Evolutionary conservation across 1,140 invertebrate genomes (phyloP).

Genomic region (Tigriopus japonicus): DNA sequence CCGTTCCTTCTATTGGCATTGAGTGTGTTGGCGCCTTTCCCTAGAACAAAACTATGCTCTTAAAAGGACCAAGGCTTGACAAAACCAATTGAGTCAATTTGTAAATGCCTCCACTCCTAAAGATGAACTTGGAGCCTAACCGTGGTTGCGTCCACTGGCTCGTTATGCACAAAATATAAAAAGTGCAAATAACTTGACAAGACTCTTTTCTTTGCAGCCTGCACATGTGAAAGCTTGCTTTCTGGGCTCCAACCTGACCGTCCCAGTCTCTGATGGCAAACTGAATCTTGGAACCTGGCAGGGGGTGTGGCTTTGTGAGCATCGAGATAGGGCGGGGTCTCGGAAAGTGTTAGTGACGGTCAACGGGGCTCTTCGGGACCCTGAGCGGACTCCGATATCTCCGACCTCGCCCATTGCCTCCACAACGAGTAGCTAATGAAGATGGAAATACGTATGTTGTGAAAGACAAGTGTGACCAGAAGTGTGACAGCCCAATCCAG

Average conservation of each 20-base stretch:
- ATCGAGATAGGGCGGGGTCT: conserved; percentile 80
- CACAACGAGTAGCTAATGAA: conserved; percentile 43
- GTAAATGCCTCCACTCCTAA: no score
- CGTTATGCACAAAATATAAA: no score
- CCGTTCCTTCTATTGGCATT: no score
- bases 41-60: not conserved
- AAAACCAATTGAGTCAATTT: no score
- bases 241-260: conserved; percentile 78
- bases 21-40: no score
- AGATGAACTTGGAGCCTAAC: no score
- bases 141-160: no score
- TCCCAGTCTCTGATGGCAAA: conserved; percentile 86
- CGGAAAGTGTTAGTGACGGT: conserved; percentile 75
- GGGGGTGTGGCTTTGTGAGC: conserved; percentile 93
- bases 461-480: no score
- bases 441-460: no score
- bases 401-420: conserved; percentile 61
- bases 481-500: no score
- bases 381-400: conserved; percentile 52
- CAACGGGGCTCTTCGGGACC: conserved; percentile 65
- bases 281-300: conserved; percentile 84
- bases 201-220: conserved; percentile 45
- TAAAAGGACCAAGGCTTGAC: no score
- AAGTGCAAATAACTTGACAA: no score
- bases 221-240: conserved; percentile 94